These are phyloP conservation scores for Malurus alboscapulatus DNA, from an alignment of 2,113 vertebrate genomes.

Conservation along the genomic window DNA sequence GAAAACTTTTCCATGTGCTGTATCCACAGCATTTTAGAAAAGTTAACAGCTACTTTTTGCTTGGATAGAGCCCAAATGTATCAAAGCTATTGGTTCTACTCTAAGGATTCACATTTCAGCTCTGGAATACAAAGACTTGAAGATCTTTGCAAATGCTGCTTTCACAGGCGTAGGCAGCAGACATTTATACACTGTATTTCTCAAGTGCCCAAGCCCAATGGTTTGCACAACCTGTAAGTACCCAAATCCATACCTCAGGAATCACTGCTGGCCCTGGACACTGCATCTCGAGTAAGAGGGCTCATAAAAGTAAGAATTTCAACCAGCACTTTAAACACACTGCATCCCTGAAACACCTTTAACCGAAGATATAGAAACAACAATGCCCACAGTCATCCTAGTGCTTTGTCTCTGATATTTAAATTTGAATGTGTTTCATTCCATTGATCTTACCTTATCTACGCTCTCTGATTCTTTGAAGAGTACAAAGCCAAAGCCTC, in stretches of 20 bases:
- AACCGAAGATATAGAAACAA: not conserved
- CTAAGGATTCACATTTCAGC: rapidly evolving
- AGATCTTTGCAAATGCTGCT: not conserved
- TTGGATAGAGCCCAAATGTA: not conserved
- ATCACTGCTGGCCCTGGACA: not conserved
- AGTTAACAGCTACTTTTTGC: not conserved
- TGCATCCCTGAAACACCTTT: not conserved
- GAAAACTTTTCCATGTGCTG: not conserved
- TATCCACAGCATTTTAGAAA: not conserved
- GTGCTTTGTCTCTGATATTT: not conserved
- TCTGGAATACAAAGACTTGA: not conserved
- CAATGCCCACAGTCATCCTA: rapidly evolving
- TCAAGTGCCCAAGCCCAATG: not conserved
- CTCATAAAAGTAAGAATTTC: not conserved
- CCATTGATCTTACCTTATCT: conserved; percentile 85
- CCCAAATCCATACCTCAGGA: not conserved
- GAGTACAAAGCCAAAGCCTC: conserved; percentile 96
- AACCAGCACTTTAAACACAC: not conserved
- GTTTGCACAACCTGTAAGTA: not conserved
- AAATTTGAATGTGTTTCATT: not conserved
- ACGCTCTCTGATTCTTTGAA: conserved; percentile 96
- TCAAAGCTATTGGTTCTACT: not conserved
- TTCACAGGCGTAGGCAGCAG: not conserved
- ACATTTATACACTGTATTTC: not conserved
- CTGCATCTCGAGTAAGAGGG: rapidly evolving